Base-by-base conservation (phyloP, 2,113 vertebrate species). In the Mixornis gularis region DNA sequence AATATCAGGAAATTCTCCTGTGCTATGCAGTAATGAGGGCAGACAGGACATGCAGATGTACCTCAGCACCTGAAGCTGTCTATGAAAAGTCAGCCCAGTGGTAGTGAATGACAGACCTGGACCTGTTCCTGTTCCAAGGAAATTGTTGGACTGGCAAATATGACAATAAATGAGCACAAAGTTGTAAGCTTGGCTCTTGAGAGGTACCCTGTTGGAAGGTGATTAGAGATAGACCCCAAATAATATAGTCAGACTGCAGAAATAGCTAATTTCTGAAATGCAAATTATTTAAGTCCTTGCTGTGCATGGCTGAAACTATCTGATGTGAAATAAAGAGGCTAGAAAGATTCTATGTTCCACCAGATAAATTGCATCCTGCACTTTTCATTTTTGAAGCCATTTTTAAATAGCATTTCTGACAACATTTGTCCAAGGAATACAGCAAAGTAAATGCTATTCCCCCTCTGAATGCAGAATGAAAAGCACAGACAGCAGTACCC, bases 341-440 rank as follows among this genome's bases (percentile, higher is more conserved):
- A 55, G 83, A 92, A 82, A 48, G n/a, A 63, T 51, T 79, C 69
- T 78, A 21, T 58, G 40, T 77, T 90, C 89, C 80, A 52, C 66
- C 59, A 66, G 36, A 14, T 44, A 43, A 65, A 70, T 66, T 38
- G 15, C 58, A 62, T 89, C 58, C 78, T 89, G 73, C 36, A 34
- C 69, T 95, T 93, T 59, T 81, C 44, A 27, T 74, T 88, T 92
- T 55, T 55, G 38, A 82, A 91, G 63, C 78, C 68, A 59, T 92
- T 93, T 89, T 82, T 92, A 90, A 94, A 66, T 83, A 87, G 70
- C 63, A 62, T 65, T 87, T 82, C 84, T 94, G 91, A 72, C 83
- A 89, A 72, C 29, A 48, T 85, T 72, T 5, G 10, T 91, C 78
- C 58, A 63, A 93, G 51, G 51, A 93, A 80, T 73, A 53, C 25